Evolutionary conservation across 1,140 invertebrate species (phyloP), one percentile per base, ranked within the genome.

Genomic region (Nasonia vitripennis): DNA sequence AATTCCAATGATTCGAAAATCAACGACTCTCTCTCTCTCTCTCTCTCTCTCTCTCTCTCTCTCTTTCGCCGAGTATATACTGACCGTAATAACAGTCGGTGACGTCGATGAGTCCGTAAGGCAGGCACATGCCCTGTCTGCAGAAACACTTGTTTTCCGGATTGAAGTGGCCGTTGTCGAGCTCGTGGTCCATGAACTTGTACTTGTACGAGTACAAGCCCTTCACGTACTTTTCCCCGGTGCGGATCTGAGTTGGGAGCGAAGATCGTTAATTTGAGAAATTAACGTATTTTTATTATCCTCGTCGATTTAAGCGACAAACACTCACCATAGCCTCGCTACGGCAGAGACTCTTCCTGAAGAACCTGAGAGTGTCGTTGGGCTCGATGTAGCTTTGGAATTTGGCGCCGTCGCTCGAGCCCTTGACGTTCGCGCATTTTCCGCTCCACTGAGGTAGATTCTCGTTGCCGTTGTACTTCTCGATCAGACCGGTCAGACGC

Each of bases 321-420:
- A 70, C 37, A 68, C 94, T 94, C 91, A 97, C 96, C 94, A 97
- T 93, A 73, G 93, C 93, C 20, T 96, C 95, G 34, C 96, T 95
- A 73, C 97, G 94, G 89, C 97, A 98, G 85, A 98, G 94, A 88
- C 96, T 97, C 91, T 97, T 97, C 83, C 97, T 94, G 91, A 95
- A 98, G 91, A 98, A 97, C 68, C 96, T 90, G 0, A 97, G 89
- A 1, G 94, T 94, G 2, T 97, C 95, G 81, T 97, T 95, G 17
- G 93, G 94, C 41, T 94, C 86, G 1, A 98, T 94, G 31, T 95
- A 95, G 83, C 96, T 95, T 20, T 94, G 95, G 90, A 97, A 98
- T 90, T 97, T 97, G 9, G 96, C 95, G n/a, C 97, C 97, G 91
- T 98, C 97, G 5, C 96, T 97, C 0, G 96, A 95, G n/a, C 95